Evolutionary conservation across 1,140 invertebrate genomes (phyloP).

Genomic region (Dreissena rostriformis): DNA sequence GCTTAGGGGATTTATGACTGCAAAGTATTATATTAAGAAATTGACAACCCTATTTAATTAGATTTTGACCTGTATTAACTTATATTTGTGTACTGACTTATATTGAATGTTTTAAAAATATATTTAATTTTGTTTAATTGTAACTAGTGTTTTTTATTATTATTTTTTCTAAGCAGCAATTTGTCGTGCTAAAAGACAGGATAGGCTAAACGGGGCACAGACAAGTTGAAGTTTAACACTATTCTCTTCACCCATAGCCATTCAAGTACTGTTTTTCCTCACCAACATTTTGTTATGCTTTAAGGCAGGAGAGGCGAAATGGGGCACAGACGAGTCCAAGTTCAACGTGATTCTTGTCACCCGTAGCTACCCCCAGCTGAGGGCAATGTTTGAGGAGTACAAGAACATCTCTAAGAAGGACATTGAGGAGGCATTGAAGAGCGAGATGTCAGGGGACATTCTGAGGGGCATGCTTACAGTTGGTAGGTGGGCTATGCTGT

Average conservation of each 20-base stretch:
- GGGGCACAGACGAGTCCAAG: conserved; percentile 83
- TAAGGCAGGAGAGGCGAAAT: conserved; percentile 82
- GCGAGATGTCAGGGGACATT: conserved; percentile 81
- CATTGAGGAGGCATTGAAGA: conserved; percentile 79
- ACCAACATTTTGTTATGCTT: conserved; percentile 42
- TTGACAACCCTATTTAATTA: too few relatives aligned
- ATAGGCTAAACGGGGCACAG: conserved; percentile 82
- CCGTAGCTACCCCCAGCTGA: conserved; percentile 79
- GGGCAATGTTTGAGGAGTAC: conserved; percentile 80
- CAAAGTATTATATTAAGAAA: too few relatives aligned
- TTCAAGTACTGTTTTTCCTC: conserved; percentile 47
- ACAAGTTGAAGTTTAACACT: conserved; percentile 82
- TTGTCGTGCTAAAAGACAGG: conserved; percentile 77
- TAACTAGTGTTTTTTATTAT: not conserved
- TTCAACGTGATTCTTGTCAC: conserved; percentile 79
- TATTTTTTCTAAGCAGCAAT: not conserved
- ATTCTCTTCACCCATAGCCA: conserved; percentile 78
- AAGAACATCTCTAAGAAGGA: conserved; percentile 78
- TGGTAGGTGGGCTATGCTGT: conserved; percentile 67
- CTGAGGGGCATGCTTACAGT: conserved; percentile 78
- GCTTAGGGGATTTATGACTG: too few relatives aligned
- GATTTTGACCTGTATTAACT: not conserved
- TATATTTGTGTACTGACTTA: not conserved
- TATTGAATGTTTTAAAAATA: not conserved
- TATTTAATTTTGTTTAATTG: not conserved